Conservation (phyloP, 2,113 vertebrate genomes). For the Crotalus helleri region DNA sequence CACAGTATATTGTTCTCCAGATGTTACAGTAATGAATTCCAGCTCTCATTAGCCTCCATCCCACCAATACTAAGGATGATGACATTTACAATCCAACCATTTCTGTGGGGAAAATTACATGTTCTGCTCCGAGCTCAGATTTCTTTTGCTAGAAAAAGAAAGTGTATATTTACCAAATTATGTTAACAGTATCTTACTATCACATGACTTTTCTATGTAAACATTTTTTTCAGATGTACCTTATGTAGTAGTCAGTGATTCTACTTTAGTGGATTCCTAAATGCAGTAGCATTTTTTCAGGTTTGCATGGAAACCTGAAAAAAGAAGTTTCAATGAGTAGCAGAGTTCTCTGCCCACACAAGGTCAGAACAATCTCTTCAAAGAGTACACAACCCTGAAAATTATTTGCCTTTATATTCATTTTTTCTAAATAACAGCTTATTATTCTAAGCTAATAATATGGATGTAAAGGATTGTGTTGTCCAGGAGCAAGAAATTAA, state of each 20-base stretch:
- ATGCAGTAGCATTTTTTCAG: not conserved
- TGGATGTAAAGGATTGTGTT: not conserved
- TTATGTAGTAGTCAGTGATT: constrained; percentile 28
- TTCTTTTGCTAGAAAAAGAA: not conserved
- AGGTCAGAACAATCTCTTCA: not conserved
- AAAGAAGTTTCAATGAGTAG: not conserved
- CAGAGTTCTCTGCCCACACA: not conserved
- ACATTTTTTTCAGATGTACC: constrained; percentile 6
- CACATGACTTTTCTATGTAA: constrained; percentile 22
- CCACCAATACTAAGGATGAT: not conserved
- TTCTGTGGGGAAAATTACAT: not conserved
- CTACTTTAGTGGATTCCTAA: not conserved
- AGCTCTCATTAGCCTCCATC: not conserved
- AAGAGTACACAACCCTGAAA: not conserved
- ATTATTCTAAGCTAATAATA: not conserved
- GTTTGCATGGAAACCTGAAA: not conserved
- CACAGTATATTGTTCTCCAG: not conserved
- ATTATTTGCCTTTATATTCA: not conserved
- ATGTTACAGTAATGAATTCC: not conserved
- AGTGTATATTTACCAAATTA: not conserved
- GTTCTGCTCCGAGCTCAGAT: too few relatives aligned
- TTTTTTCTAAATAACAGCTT: not conserved
- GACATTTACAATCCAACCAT: not conserved
- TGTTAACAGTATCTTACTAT: not conserved
- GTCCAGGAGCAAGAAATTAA: not conserved